These are phyloP conservation scores for Orthosia gracilis DNA, from an alignment of 2,888 invertebrate genomes.

Conservation along the genomic window DNA sequence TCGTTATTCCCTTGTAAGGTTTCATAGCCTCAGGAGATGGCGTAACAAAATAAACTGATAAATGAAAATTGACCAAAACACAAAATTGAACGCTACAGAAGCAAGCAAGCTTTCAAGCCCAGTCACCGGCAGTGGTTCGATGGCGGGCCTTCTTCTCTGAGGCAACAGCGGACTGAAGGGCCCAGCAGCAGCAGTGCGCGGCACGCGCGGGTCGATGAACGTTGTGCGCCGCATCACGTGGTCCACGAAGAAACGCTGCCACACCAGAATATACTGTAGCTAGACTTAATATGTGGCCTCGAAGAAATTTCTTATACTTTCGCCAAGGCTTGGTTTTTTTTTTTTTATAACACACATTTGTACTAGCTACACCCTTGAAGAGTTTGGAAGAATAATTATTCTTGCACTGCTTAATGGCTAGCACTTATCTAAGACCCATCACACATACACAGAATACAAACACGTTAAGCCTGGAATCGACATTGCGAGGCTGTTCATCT, in stretches of 20 bases:
- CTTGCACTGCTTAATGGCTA: too few relatives aligned
- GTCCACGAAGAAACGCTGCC: slow-evolving; percentile 97
- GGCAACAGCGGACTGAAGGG: slow-evolving; percentile 87
- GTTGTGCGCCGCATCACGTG: slow-evolving; percentile 98
- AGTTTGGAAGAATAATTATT: too few relatives aligned
- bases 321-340: background rate
- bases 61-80: slow-evolving; percentile 5
- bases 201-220: slow-evolving; percentile 99
- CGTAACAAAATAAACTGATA: slow-evolving; percentile 9
- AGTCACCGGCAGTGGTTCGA: slow-evolving; percentile 70
- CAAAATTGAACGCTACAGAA: background rate
- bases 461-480: too few relatives aligned
- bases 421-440: too few relatives aligned
- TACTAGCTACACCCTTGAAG: too few relatives aligned
- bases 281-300: background rate
- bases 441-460: too few relatives aligned
- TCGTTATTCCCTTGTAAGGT: too few relatives aligned
- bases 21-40: background rate
- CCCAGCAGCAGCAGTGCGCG: slow-evolving; percentile 93
- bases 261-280: slow-evolving; percentile 4
- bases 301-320: background rate
- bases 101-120: slow-evolving; percentile 1
- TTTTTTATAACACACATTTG: too few relatives aligned
- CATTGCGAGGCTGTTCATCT: too few relatives aligned
- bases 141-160: slow-evolving; percentile 84